These are phyloP conservation scores for Ptychodera flava DNA, from an alignment of 35 echinoderm and acorn worm species.

Conservation along the genomic window DNA sequence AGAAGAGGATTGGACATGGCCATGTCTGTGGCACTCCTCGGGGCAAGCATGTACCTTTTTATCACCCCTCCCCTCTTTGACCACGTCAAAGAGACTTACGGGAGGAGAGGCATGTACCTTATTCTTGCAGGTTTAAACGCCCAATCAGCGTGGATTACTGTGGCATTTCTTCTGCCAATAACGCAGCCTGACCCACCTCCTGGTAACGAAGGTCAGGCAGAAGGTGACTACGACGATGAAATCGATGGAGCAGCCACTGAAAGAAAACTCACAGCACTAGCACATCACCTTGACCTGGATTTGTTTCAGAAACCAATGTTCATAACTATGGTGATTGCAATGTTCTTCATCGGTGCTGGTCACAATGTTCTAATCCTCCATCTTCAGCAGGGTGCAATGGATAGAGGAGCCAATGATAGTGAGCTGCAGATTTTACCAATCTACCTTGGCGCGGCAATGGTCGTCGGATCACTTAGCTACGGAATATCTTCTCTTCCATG, in stretches of 20 bases:
- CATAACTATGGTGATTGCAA: background rate
- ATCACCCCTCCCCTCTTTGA: background rate
- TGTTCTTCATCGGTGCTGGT: background rate
- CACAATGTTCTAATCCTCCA: background rate
- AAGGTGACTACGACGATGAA: too few species aligned
- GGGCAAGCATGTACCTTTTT: background rate
- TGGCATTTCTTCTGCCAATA: background rate
- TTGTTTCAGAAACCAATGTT: background rate
- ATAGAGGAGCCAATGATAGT: background rate
- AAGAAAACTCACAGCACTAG: too few species aligned
- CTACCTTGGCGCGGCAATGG: background rate
- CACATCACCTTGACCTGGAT: too few species aligned
- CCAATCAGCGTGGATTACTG: background rate
- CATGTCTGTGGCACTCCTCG: background rate
- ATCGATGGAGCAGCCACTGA: too few species aligned
- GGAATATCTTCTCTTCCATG: background rate
- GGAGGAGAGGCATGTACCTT: background rate
- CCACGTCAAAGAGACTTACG: background rate
- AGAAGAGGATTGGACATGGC: background rate
- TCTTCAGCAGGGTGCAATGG: background rate
- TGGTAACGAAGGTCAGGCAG: too few species aligned
- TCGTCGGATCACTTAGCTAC: background rate
- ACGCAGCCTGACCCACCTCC: too few species aligned
- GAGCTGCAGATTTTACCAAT: background rate
- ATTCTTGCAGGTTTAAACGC: background rate